These are phyloP conservation scores for Brachionus paranguensis DNA, from an alignment of 1,140 invertebrate genomes.

Conservation along the genomic window DNA sequence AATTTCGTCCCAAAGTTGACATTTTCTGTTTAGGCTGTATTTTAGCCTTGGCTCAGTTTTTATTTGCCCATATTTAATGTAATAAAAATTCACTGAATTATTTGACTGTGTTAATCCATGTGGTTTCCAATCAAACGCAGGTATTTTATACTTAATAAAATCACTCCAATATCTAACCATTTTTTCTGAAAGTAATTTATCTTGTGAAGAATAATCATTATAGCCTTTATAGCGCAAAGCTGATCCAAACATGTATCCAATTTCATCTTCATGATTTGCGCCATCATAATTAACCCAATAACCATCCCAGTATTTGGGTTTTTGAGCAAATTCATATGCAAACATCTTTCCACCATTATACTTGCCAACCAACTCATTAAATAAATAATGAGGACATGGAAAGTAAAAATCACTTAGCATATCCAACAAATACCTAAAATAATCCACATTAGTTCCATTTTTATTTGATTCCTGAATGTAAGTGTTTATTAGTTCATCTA, in stretches of 20 bases:
- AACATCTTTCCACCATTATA: slow-evolving; percentile 63
- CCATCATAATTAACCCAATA: slow-evolving; percentile 32
- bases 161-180: slow-evolving; percentile 47
- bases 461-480: neutral
- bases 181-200: slow-evolving; percentile 43
- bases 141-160: slow-evolving; percentile 44
- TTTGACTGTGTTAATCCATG: neutral
- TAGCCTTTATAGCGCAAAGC: neutral
- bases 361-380: slow-evolving; percentile 75
- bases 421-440: neutral
- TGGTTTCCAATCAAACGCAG: neutral
- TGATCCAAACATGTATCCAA: slow-evolving; percentile 46
- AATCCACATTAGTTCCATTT: neutral
- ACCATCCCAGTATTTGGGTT: neutral
- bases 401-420: slow-evolving; percentile 95
- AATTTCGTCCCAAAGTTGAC: neutral
- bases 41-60: neutral
- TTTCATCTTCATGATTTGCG: slow-evolving; percentile 48
- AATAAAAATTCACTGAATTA: neutral
- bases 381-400: slow-evolving; percentile 87
- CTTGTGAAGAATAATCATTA: neutral
- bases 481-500: neutral
- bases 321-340: slow-evolving; percentile 88
- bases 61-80: neutral
- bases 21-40: neutral